Percentiles rank a stretch among this genome's conserved stretches.
Evolutionary conservation across 2,888 invertebrate species (phyloP).

Genomic region (Perizoma flavofasciatum): DNA sequence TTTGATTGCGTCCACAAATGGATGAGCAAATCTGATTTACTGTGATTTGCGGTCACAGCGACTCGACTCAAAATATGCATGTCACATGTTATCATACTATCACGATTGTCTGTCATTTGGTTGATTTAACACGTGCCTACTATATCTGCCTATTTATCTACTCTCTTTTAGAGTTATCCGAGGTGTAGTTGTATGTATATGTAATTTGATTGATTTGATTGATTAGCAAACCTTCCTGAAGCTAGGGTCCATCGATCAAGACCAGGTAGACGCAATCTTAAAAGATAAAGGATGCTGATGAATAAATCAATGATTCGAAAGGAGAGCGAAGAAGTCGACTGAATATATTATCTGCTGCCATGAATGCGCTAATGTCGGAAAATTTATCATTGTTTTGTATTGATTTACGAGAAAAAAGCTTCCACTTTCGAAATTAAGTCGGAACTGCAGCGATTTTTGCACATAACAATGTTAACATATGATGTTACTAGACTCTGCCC

Average conservation of each 20-base stretch:
- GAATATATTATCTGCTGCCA: slow-evolving; percentile 64
- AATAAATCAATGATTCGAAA: slow-evolving; percentile 55
- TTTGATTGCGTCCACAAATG: slow-evolving; percentile 55
- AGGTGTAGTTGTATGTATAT: too few species aligned
- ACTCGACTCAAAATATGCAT: slow-evolving; percentile 38
- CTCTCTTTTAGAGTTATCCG: too few species aligned
- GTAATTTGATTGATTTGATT: slow-evolving; percentile 19
- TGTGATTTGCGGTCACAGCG: slow-evolving; percentile 49
- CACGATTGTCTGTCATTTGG: slow-evolving; percentile 21
- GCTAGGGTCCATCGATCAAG: slow-evolving; percentile 31
- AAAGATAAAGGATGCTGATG: slow-evolving; percentile 36
- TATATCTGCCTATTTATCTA: too few species aligned
- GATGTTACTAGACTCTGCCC: too few species aligned
- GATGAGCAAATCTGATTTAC: slow-evolving; percentile 51
- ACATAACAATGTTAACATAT: slow-evolving; percentile 46
- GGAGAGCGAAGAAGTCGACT: slow-evolving; percentile 55
- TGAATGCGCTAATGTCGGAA: slow-evolving; percentile 67
- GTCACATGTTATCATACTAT: slow-evolving; percentile 33
- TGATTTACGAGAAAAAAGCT: slow-evolving; percentile 64
- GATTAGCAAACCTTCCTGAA: slow-evolving; percentile 27
- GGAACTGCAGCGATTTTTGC: slow-evolving; percentile 48
- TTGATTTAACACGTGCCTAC: too few species aligned
- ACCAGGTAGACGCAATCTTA: slow-evolving; percentile 30
- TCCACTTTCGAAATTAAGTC: slow-evolving; percentile 55
- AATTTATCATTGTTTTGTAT: slow-evolving; percentile 64